These are phyloP conservation scores for Pogonus chalceus DNA, from an alignment of 1,140 invertebrate species.

Conservation along the genomic window DNA sequence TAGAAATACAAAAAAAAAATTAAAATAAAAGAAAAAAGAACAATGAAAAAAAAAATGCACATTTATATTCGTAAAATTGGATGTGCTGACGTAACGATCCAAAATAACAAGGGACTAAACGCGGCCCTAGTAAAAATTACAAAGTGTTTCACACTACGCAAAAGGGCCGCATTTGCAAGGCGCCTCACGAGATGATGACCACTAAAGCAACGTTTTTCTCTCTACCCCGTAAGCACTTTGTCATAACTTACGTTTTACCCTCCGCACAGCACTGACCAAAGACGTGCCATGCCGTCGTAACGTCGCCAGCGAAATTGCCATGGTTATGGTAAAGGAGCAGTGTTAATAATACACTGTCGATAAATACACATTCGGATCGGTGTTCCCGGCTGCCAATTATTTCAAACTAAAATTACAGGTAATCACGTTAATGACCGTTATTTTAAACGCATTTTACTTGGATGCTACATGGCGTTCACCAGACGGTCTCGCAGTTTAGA, in stretches of 20 bases:
- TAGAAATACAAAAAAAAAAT: no score
- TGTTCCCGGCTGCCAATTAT: neutral
- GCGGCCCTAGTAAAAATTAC: neutral
- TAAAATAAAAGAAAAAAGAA: neutral
- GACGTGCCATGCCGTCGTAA: neutral
- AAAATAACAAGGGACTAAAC: neutral
- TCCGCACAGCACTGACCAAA: neutral
- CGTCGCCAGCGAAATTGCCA: neutral
- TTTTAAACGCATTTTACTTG: neutral
- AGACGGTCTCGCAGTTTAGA: no score
- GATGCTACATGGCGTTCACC: neutral
- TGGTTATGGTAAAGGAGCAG: neutral
- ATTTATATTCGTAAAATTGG: no score
- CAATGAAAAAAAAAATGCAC: neutral
- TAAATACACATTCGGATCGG: neutral
- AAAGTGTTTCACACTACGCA: neutral
- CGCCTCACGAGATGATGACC: neutral
- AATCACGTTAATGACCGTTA: neutral
- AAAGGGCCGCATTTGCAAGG: neutral
- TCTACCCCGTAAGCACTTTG: neutral
- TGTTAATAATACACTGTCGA: neutral
- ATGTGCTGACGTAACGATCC: neutral
- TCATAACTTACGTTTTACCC: no score
- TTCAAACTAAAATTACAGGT: neutral
- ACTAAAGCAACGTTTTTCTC: no score